A percentile compares a stretch with the other conserved stretches of the same genome.
These are phyloP conservation scores for Xiphias gladius DNA, from an alignment of 2,113 vertebrate genomes.

Conservation along the genomic window DNA sequence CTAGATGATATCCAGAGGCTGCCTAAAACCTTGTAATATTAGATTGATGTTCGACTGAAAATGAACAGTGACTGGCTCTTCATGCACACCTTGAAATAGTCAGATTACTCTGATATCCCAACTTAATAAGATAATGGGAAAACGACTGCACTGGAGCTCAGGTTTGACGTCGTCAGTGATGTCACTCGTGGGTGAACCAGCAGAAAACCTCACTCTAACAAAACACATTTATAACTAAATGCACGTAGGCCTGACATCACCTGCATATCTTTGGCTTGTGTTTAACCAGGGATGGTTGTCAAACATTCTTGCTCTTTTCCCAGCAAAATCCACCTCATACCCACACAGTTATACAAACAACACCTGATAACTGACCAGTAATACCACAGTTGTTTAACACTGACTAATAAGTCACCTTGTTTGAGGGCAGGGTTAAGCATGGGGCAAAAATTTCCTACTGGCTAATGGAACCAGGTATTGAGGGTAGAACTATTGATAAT, in stretches of 20 bases:
- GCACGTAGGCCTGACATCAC: not conserved
- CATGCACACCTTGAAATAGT: not conserved
- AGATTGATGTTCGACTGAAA: conserved; percentile 22
- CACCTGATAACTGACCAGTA: not conserved
- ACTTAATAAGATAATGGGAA: not conserved
- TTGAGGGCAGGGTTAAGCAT: not conserved
- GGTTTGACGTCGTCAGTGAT: not conserved
- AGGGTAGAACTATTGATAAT: not conserved
- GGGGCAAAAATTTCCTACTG: too few species aligned
- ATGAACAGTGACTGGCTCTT: not conserved
- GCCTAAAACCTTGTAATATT: conserved; percentile 10
- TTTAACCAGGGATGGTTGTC: conserved; percentile 2
- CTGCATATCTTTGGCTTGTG: conserved; percentile 23
- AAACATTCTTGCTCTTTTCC: not conserved
- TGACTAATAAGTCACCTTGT: not conserved
- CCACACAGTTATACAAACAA: not conserved
- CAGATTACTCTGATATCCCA: not conserved
- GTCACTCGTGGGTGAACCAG: not conserved
- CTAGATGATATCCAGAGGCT: not conserved
- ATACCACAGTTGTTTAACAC: not conserved
- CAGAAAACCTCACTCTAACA: not conserved
- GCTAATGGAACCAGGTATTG: too few species aligned
- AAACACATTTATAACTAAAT: not conserved
- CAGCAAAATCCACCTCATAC: not conserved
- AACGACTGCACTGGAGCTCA: not conserved